Base-by-base conservation (phyloP, 35 echinoderm and acorn worm genomes). In the Holothuria glaberrima region DNA sequence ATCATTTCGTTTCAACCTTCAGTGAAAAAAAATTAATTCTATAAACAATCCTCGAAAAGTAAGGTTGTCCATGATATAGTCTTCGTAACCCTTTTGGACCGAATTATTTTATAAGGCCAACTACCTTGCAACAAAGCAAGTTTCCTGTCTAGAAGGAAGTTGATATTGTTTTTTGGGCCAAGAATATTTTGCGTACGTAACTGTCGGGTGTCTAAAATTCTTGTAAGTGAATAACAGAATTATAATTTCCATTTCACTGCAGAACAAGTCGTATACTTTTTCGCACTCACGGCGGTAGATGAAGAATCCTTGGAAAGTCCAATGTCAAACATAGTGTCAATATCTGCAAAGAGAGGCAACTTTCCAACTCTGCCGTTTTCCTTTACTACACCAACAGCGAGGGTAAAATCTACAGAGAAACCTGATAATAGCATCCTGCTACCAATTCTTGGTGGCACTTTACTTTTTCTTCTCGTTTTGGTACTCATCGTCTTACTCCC, bases 251-350 rank as follows among this genome's bases (percentile, higher is more conserved):
- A 29, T 63, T 44, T 33, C 9, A 25, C 61, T 84, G 24, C 80
- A 84, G 80, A 36, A 60, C 17, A 16, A 20, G 20, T 58, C 26
- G 58, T 54, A 2, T 84, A 84, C 56, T 84, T 62, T 84, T 61
- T 84, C 30, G 80, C 80, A 0, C 34, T 84, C n/a, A 84, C 80
- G 14, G 80, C 80, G 25, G 34, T 18, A 32, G 80, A 84, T 61
- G 1, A 14, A 9, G 54, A 18, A 27, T 36, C 48, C 5, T 82
- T 33, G 9, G 56, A 36, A 84, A 84, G 80, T 33, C 80, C 80
- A 9, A 19, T 46, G 26, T 84, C 80, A 31, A 84, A 84, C 58
- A 61, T 84, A 9, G 80, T 63, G 22, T 84, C 80, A 63, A 17
- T 84, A 36, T 58, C 33, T 0, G 29, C 56, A 28, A 34, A 21